These are phyloP conservation scores for Patagioenas fasciata DNA, from an alignment of 2,113 vertebrate species.

Conservation along the genomic window DNA sequence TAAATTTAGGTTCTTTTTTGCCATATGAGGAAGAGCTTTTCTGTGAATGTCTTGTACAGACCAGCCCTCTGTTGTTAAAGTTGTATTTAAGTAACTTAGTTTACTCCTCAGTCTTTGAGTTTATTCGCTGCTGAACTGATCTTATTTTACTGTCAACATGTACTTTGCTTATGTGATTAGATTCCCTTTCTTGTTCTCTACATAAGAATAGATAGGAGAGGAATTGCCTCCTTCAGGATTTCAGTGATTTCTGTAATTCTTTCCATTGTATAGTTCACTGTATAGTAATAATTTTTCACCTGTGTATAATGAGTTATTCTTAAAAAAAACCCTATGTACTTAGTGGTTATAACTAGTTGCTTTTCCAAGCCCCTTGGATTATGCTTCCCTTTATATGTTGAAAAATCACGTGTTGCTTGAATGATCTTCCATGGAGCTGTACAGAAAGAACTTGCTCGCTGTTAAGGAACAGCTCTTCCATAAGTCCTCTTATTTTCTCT, in stretches of 20 bases:
- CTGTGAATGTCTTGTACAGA: background rate
- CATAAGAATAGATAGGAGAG: background rate
- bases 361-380: background rate
- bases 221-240: background rate
- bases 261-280: background rate
- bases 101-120: background rate
- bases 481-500: constrained; percentile 44
- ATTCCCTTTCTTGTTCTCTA: background rate
- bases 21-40: background rate
- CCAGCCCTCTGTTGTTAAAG: background rate
- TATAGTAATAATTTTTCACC: background rate
- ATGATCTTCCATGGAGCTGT: background rate
- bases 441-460: background rate
- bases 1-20: background rate
- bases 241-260: background rate
- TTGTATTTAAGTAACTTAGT: background rate
- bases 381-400: background rate
- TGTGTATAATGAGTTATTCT: background rate
- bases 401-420: background rate
- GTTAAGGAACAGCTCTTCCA: constrained; percentile 21
- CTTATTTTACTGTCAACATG: background rate
- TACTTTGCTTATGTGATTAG: background rate
- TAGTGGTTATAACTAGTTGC: background rate
- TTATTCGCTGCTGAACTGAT: background rate
- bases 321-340: background rate